These are phyloP conservation scores for Drosophila kuntzei DNA, from an alignment of 2,888 invertebrate genomes.

Conservation along the genomic window DNA sequence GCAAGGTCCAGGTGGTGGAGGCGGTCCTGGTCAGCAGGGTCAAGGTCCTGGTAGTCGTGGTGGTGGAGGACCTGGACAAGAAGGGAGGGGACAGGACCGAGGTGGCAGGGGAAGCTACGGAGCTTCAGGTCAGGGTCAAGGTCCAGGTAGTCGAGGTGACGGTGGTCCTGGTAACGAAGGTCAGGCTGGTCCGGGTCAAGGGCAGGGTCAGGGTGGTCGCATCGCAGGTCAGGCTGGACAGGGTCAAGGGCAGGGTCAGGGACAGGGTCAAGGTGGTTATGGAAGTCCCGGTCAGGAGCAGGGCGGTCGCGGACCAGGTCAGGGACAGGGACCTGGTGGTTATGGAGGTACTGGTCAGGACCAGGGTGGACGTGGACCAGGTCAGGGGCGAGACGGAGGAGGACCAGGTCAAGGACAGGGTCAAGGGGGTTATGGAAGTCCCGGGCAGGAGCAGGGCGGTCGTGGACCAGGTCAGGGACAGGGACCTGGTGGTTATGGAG, in stretches of 20 bases:
- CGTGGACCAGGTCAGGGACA: constrained; percentile 3
- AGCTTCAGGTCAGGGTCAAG: neutral
- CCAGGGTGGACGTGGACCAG: neutral
- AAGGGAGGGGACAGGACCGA: neutral
- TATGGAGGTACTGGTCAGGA: neutral
- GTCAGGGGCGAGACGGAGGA: neutral
- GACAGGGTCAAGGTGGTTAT: constrained; percentile 1
- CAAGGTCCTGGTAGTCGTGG: neutral
- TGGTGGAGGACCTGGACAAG: neutral
- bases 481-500: neutral
- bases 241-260: constrained; percentile 1
- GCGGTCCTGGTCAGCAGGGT: neutral
- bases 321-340: neutral
- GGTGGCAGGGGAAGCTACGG: neutral
- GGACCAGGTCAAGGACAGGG: neutral
- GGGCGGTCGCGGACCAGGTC: constrained; percentile 2
- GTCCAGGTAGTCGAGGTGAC: neutral
- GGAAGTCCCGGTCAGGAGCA: neutral
- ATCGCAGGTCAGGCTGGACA: constrained; percentile 1
- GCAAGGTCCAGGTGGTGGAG: neutral
- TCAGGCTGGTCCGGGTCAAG: neutral
- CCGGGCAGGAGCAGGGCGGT: neutral
- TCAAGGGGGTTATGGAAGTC: neutral
- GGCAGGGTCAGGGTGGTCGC: no score
- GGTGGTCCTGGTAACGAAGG: neutral